Conservation (phyloP, 2,797 vertebrate genomes). For the Argyrosomus regius region DNA sequence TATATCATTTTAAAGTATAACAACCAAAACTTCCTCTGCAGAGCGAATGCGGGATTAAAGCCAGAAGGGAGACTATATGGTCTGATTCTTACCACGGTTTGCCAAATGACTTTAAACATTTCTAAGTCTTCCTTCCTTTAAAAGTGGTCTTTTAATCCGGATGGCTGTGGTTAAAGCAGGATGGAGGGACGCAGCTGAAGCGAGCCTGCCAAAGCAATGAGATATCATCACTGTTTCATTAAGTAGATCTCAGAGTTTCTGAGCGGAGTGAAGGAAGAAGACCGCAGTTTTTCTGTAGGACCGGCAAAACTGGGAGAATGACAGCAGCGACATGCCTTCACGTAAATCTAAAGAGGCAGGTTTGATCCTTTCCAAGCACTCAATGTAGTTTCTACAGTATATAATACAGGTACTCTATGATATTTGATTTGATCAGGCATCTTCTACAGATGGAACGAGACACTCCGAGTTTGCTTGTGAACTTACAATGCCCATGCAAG, state of each 20-base stretch:
- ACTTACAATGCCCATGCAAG: background rate
- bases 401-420: background rate
- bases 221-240: slow-evolving; percentile 76
- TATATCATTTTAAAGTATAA: background rate
- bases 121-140: slow-evolving; percentile 38
- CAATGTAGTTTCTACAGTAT: background rate
- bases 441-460: background rate
- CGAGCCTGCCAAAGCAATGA: slow-evolving; percentile 61
- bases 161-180: slow-evolving; percentile 64
- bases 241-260: slow-evolving; percentile 37
- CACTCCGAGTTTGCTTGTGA: background rate
- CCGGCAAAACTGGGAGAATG: slow-evolving; percentile 8
- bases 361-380: slow-evolving; percentile 2
- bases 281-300: slow-evolving; percentile 2
- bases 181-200: slow-evolving; percentile 37
- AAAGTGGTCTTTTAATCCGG: slow-evolving; percentile 49
- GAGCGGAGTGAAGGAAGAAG: slow-evolving; percentile 18
- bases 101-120: slow-evolving; percentile 23
- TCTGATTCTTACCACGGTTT: background rate
- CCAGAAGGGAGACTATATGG: background rate
- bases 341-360: background rate
- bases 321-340: background rate
- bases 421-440: background rate
- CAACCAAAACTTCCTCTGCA: background rate
- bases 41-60: background rate